Percentiles rank a stretch among this genome's conserved stretches.
These are phyloP conservation scores for Drosophila setosimentum DNA, from an alignment of 2,888 invertebrate species.

Conservation along the genomic window DNA sequence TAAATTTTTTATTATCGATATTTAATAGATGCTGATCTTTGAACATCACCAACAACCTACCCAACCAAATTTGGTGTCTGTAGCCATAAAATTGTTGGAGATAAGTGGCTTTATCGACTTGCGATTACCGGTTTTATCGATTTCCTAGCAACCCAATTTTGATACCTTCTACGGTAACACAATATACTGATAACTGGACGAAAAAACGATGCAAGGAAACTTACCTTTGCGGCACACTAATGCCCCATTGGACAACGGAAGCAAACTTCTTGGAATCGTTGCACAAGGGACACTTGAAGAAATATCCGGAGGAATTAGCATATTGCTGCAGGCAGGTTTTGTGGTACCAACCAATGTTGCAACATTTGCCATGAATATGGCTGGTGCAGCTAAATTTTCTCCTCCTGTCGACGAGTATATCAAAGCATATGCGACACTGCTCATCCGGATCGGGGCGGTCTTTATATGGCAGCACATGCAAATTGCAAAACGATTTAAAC, in stretches of 20 bases:
- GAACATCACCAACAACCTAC: too few relatives aligned
- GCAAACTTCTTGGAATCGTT: constrained; percentile 89
- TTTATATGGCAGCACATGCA: constrained; percentile 43
- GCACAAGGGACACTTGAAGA: constrained; percentile 93
- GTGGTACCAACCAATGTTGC: constrained; percentile 92
- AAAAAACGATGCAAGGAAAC: constrained; percentile 42
- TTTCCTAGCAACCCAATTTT: background rate
- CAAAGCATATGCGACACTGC: constrained; percentile 90
- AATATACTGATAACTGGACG: background rate
- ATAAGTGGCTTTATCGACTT: too few relatives aligned
- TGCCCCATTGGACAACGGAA: constrained; percentile 86
- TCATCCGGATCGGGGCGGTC: constrained; percentile 39
- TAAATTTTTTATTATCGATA: too few relatives aligned
- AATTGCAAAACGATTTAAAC: constrained; percentile 86
- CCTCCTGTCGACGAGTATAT: constrained; percentile 74
- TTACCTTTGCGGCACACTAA: constrained; percentile 92
- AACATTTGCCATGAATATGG: constrained; percentile 91
- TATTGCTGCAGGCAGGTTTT: constrained; percentile 89
- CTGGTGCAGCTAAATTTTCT: constrained; percentile 84
- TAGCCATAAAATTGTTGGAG: too few relatives aligned
- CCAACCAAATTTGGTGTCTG: too few relatives aligned
- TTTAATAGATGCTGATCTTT: too few relatives aligned
- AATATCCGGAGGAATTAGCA: constrained; percentile 92
- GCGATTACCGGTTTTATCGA: background rate
- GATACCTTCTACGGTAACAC: background rate